phyloP scores from a whole-genome alignment of 1,140 invertebrate species.

The Drosophila virilis region DNA sequence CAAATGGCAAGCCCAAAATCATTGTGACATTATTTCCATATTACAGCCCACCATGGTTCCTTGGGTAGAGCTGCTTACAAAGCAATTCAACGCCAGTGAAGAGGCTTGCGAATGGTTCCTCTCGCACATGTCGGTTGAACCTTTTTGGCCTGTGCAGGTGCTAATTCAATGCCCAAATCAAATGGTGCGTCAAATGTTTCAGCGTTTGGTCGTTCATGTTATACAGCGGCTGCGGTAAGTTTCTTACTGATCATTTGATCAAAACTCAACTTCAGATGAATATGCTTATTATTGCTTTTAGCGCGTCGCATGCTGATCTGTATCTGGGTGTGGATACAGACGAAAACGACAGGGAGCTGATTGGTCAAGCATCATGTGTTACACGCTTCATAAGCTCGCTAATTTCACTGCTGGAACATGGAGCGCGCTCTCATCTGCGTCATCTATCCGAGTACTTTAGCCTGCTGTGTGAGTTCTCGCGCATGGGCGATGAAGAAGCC shows the following conservation, averaged over 20 bases:
- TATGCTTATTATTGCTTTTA: constrained; percentile 9
- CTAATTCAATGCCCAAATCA: constrained; percentile 98
- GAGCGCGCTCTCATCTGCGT: constrained; percentile 92
- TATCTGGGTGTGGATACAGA: constrained; percentile 90
- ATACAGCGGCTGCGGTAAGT: constrained; percentile 91
- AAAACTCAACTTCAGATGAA: constrained; percentile 20
- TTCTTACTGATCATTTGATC: constrained; percentile 14
- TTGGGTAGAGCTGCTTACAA: constrained; percentile 97
- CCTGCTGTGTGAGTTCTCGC: constrained; percentile 95
- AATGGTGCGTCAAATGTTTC: constrained; percentile 97
- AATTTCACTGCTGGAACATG: constrained; percentile 94
- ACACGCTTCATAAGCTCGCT: constrained; percentile 96
- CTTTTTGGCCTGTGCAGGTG: constrained; percentile 97
- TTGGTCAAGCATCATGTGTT: constrained; percentile 94
- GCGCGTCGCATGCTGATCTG: constrained; percentile 88
- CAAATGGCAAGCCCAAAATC: no score
- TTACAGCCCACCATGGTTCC: constrained; percentile 95
- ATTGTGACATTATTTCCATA: not conserved
- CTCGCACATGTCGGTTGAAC: constrained; percentile 95
- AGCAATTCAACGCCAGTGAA: constrained; percentile 96
- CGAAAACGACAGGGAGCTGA: constrained; percentile 88
- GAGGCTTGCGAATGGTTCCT: constrained; percentile 96
- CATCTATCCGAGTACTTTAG: constrained; percentile 97
- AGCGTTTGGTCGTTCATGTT: constrained; percentile 96
- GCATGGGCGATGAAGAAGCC: constrained; percentile 97